These are phyloP conservation scores for Fistularia tabacaria DNA, from an alignment of 2,797 vertebrate genomes.

Conservation along the genomic window DNA sequence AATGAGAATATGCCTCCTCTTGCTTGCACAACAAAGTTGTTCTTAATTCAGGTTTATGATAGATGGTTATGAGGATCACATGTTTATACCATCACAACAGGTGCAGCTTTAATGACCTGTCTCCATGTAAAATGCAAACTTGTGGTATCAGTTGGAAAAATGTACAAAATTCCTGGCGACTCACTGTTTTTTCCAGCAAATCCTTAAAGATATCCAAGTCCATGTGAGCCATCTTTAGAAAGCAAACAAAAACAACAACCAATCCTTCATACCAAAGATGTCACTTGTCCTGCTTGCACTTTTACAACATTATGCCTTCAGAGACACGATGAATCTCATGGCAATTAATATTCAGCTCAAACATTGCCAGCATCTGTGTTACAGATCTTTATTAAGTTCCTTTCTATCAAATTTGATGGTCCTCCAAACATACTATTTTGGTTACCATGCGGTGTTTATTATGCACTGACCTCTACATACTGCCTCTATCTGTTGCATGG, in stretches of 20 bases:
- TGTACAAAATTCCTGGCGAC: conserved; percentile 28
- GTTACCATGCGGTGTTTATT: too few relatives aligned
- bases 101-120: conserved; percentile 58
- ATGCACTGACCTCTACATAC: too few relatives aligned
- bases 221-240: background rate
- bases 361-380: too few relatives aligned
- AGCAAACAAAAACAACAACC: too few relatives aligned
- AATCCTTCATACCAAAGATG: background rate
- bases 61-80: conserved; percentile 37
- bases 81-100: conserved; percentile 59
- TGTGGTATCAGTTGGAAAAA: conserved; percentile 26
- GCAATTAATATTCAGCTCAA: too few relatives aligned
- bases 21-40: conserved; percentile 25
- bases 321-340: background rate
- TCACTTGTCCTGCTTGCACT: background rate
- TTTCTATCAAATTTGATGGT: too few relatives aligned
- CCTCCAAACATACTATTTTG: too few relatives aligned
- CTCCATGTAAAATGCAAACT: conserved; percentile 19
- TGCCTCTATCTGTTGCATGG: too few relatives aligned
- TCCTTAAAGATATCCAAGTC: background rate
- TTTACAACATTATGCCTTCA: background rate
- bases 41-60: conserved; percentile 28
- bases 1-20: conserved; percentile 26
- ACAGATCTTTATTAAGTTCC: too few relatives aligned
- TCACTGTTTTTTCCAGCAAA: conserved; percentile 26